Evolutionary conservation across 2,113 vertebrate species (phyloP).

Genomic region (Platichthys flesus): DNA sequence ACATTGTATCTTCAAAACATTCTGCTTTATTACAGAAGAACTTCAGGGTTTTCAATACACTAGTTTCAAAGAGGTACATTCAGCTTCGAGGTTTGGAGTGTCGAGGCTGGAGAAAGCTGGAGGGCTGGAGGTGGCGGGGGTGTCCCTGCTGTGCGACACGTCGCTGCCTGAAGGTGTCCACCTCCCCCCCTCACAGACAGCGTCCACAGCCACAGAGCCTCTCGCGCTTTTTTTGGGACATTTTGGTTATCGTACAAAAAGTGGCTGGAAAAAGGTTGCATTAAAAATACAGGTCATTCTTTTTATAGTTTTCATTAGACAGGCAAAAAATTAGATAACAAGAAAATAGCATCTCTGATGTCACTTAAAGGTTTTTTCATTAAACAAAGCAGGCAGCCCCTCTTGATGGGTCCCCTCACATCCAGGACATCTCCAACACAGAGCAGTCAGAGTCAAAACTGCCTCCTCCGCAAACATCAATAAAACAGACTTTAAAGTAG

Average conservation of each 20-base stretch:
- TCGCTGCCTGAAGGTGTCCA: slow-evolving; percentile 48
- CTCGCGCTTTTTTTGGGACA: slow-evolving; percentile 28
- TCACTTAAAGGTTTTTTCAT: slow-evolving; percentile 78
- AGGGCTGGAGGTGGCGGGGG: slow-evolving; percentile 53
- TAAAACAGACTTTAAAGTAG: slow-evolving; percentile 11
- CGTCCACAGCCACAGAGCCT: slow-evolving; percentile 64
- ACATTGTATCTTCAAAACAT: slow-evolving; percentile 75
- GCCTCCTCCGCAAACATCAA: slow-evolving; percentile 1
- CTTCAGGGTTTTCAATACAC: slow-evolving; percentile 75
- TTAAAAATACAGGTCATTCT: slow-evolving; percentile 84
- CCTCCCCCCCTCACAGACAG: slow-evolving; percentile 43
- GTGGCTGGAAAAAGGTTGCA: slow-evolving; percentile 80
- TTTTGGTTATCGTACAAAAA: slow-evolving; percentile 78
- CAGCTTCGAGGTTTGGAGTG: slow-evolving; percentile 78
- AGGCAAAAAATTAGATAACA: slow-evolving; percentile 80
- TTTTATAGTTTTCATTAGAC: slow-evolving; percentile 66
- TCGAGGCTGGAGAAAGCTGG: slow-evolving; percentile 66
- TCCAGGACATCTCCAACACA: slow-evolving; percentile 19
- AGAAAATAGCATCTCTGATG: slow-evolving; percentile 84
- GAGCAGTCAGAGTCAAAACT: slow-evolving; percentile 31
- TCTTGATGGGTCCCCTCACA: slow-evolving; percentile 33
- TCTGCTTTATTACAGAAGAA: slow-evolving; percentile 83
- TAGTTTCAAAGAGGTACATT: slow-evolving; percentile 84
- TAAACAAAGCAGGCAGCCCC: slow-evolving; percentile 79
- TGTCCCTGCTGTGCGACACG: slow-evolving; percentile 37